Percentiles rank a stretch among this genome's conserved stretches.
These are phyloP conservation scores for Cephalopterus ornatus DNA, from an alignment of 2,113 vertebrate species.

Conservation along the genomic window DNA sequence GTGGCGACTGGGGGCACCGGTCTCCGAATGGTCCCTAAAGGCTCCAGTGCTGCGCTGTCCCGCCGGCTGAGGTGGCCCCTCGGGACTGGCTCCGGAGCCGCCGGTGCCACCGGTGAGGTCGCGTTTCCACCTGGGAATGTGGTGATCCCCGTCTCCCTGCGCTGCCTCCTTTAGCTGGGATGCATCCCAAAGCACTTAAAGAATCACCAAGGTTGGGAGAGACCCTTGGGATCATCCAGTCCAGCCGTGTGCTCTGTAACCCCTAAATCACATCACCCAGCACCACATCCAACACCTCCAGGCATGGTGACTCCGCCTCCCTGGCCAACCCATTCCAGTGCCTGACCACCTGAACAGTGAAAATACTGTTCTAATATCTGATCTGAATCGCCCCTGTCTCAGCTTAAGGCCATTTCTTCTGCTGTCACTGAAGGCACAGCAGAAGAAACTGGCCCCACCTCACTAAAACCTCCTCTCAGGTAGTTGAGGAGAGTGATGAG, in stretches of 20 bases:
- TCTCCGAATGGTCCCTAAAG: fast-evolving
- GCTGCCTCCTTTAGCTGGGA: not conserved
- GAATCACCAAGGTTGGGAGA: not conserved
- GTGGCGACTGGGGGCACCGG: not conserved
- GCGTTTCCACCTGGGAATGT: fast-evolving
- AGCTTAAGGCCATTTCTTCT: not conserved
- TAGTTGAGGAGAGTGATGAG: not conserved
- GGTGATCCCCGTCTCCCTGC: fast-evolving
- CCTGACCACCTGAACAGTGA: not conserved
- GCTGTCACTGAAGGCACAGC: not conserved
- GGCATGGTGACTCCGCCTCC: not conserved
- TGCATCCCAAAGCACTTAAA: not conserved
- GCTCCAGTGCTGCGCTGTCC: fast-evolving
- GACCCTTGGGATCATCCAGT: not conserved
- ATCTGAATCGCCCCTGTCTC: not conserved
- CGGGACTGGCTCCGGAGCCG: fast-evolving
- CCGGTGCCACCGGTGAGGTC: not conserved
- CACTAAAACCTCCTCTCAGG: not conserved
- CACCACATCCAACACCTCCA: not conserved
- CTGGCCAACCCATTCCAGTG: not conserved
- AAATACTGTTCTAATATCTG: not conserved
- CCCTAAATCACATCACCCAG: not conserved
- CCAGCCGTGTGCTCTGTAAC: not conserved
- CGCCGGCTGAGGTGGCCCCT: not conserved
- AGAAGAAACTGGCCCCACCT: fast-evolving